Evolutionary conservation across 1,140 invertebrate species (phyloP).

Genomic region (Aphaenogaster ashmeadi): DNA sequence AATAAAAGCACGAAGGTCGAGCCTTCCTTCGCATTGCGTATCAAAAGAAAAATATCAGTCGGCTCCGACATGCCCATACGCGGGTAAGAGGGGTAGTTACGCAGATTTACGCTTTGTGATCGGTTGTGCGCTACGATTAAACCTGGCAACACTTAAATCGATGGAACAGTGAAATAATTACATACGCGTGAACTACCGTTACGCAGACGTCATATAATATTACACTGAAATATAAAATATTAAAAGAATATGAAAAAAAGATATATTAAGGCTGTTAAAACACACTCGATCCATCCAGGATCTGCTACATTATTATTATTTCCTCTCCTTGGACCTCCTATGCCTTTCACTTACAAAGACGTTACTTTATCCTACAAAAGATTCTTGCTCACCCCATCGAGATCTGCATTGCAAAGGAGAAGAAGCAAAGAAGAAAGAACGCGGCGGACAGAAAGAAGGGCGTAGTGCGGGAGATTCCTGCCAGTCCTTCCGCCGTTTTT

Average conservation of each 20-base stretch:
- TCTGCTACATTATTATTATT: slow-evolving; percentile 1
- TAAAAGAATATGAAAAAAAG: not conserved
- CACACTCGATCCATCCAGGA: not conserved
- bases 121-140: not conserved
- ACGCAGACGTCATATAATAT: not conserved
- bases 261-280: not conserved
- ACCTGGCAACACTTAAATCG: not conserved
- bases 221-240: not conserved
- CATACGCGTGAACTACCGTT: not conserved
- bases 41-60: slow-evolving; percentile 30
- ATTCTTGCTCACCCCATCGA: slow-evolving; percentile 35
- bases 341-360: slow-evolving; percentile 49
- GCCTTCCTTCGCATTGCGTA: not conserved
- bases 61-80: not conserved
- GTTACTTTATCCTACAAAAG: slow-evolving; percentile 52
- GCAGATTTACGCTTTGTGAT: slow-evolving; percentile 30
- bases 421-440: slow-evolving; percentile 73
- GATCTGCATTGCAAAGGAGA: slow-evolving; percentile 71
- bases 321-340: not conserved
- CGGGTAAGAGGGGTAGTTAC: slow-evolving; percentile 7
- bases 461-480: slow-evolving; percentile 72
- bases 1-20: slow-evolving; percentile 54
- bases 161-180: slow-evolving; percentile 29
- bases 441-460: slow-evolving; percentile 53
- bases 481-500: slow-evolving; percentile 77